Conservation (phyloP, 2,113 vertebrate species). For the Muscicapa adusta region DNA sequence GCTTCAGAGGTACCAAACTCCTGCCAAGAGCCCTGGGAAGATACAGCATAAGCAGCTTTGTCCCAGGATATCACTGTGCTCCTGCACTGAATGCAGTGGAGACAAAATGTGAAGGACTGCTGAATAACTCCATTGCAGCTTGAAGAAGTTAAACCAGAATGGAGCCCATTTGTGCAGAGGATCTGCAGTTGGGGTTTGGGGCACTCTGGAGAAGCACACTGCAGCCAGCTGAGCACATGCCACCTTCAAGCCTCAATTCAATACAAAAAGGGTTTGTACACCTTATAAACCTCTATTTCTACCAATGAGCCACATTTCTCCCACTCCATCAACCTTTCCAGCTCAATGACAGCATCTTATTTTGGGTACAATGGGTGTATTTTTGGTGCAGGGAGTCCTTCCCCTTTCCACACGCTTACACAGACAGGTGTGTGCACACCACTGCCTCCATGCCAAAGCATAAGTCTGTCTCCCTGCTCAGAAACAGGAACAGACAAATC, state of each 20-base stretch:
- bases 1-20: neutral
- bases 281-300: neutral
- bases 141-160: neutral
- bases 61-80: rapidly evolving
- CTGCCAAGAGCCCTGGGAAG: neutral
- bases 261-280: neutral
- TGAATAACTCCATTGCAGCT: neutral
- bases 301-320: neutral
- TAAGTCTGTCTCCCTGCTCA: neutral
- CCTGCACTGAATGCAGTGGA: neutral
- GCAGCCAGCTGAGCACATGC: neutral
- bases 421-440: rapidly evolving
- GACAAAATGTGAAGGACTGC: neutral
- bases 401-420: neutral
- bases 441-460: neutral
- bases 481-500: neutral
- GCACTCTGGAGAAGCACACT: neutral
- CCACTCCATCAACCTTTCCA: neutral
- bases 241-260: neutral
- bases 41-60: neutral
- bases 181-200: neutral
- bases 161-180: neutral
- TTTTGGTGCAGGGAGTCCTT: neutral
- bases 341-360: neutral
- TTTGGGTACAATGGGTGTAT: neutral